Base-by-base conservation (phyloP, 2,888 invertebrate species). In the Apodemia duryi region DNA sequence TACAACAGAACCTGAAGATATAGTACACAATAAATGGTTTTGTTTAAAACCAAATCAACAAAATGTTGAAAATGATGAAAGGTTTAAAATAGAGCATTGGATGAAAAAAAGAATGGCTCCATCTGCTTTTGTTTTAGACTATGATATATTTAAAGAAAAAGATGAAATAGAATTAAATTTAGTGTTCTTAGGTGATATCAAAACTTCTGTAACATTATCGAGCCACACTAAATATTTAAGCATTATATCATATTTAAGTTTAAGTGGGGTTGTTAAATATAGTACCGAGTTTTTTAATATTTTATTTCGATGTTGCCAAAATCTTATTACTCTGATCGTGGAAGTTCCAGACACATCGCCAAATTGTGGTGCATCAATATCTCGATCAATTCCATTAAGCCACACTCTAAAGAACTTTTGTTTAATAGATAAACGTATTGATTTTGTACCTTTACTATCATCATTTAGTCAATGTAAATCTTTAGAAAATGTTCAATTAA, bases 241-340 rank as follows among this genome's bases (percentile, higher is more conserved):
- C 52, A 88, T 88, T 75, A 66, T 91, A 62, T 88, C 86, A 62
- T 84, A 77, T 74, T 75, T 91, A 68, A 83, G 79, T 75, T 74
- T 90, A 70, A 73, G 65, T 68, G 85, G 84, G n/a, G 62, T 69
- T 66, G 76, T 82, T 49, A 71, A 73, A 6, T 85, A 80, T 63
- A 77, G 73, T 73, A 46, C 66, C 21, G 80, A 84, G 35, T 88
- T 90, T 73, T 91, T 88, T 71, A 77, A 79, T 68, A 70, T 82
- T 29, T 72, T 91, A 62, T 89, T 90, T 74, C 71, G 74, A 46
- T 75, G 70, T 67, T 85, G 85, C 75, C 66, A 71, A 43, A 81
- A 80, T 70, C 75, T 91, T 63, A 73, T 74, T 10, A 89, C 90
- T 54, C 72, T 87, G 35, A 80, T 80, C 73, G 71, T 87, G 7